Conservation (phyloP, 2,797 vertebrate genomes). For the Sciaenops ocellatus region DNA sequence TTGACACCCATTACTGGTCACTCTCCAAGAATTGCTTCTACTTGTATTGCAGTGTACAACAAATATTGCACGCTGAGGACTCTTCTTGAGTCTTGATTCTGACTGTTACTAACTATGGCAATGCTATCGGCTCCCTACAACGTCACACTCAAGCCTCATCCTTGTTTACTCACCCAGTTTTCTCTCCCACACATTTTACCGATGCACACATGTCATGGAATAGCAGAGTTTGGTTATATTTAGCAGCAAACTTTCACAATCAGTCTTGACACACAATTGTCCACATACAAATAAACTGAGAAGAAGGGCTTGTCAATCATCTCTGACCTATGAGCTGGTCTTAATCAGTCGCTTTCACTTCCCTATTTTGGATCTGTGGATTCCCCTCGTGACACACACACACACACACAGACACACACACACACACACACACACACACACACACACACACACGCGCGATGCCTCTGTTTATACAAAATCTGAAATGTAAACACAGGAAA, state of each 20-base stretch:
- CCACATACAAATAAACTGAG: conserved; percentile 24
- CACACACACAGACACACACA: neutral
- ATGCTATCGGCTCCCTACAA: neutral
- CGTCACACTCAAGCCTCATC: neutral
- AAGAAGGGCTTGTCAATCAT: conserved; percentile 13
- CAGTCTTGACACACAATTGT: neutral
- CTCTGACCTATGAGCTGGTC: conserved; percentile 54
- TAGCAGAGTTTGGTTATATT: conserved; percentile 1
- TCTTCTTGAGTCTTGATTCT: too few species aligned
- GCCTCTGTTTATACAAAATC: conserved; percentile 7
- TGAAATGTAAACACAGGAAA: neutral
- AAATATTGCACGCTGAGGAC: neutral
- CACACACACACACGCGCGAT: too few species aligned
- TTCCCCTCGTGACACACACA: conserved; percentile 51
- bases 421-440: too few species aligned
- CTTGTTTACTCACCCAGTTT: neutral
- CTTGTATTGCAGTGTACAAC: neutral
- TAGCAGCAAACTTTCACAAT: conserved; percentile 41
- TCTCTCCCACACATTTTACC: conserved; percentile 16
- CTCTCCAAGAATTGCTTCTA: neutral
- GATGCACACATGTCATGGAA: conserved; percentile 14
- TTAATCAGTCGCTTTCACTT: conserved; percentile 58
- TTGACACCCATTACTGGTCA: neutral
- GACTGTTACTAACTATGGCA: neutral
- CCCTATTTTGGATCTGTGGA: conserved; percentile 51